Base-by-base conservation (phyloP, 37 sponge, comb jelly and placozoan genomes). In the Beroe forskalii region DNA sequence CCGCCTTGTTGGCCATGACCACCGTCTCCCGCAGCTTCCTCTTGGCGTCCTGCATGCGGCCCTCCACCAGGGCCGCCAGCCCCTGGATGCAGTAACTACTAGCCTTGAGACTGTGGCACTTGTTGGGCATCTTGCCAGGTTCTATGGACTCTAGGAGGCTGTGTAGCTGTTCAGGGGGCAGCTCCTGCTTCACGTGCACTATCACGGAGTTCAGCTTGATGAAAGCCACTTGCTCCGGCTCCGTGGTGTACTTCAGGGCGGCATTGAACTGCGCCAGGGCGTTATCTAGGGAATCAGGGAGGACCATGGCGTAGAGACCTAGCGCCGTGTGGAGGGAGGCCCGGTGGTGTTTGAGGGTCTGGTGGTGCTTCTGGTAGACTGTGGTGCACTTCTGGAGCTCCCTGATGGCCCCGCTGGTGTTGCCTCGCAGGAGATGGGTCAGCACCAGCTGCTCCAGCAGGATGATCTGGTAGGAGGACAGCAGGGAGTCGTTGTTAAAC, bases 1-100 rank as follows among this genome's bases (percentile, higher is more conserved):
- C 96, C 62, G 92, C 90, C 32, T 83, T 92, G 90, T 94, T 96
- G 38, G 96, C 91, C 28, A 94, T 41, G 14, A 93, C 91, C 19
- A 96, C 90, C 0, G 96, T 91, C 90, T 96, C 96, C 30, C 76
- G 4, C 14, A 72, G 40, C 40, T 72, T 72, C 37, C 76, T 28
- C 76, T 72, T 72, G 1, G 76, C 76, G 40, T 72, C 76, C 38
- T 32, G 19, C 40, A 72, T 38, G 22, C 76, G 6, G 6, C 76
- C 76, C 76, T 72, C 76, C 37, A 72, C 76, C 37, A 72, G 76
- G 3, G 76, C 76, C 2, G 76, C 76, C 22, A 72, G 38, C 4
- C 76, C 76, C 40, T 72, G 76, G 4, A 72, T 72, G 31, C 76
- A 72, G 76, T 72, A 72, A 72, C 76, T 72, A 33, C 76, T 72